Percentiles rank a stretch among this genome's conserved stretches.
phyloP scores from a whole-genome alignment of 2,797 vertebrate species.

The Garrulus glandarius region DNA sequence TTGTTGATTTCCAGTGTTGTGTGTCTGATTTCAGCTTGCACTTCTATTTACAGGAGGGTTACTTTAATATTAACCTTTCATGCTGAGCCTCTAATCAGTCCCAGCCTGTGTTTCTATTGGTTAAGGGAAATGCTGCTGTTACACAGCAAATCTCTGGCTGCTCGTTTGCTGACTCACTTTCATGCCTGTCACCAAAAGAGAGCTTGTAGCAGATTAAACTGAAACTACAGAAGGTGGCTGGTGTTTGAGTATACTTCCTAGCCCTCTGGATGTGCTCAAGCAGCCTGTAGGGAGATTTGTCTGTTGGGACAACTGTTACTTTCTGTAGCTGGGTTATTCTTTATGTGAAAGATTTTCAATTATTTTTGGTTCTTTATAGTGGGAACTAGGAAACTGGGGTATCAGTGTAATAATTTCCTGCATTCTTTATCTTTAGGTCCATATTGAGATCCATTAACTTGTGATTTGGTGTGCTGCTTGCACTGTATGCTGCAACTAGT shows the following conservation, averaged over 20 bases:
- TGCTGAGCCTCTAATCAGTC: background rate
- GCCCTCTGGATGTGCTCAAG: background rate
- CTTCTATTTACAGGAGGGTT: background rate
- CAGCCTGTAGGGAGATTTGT: background rate
- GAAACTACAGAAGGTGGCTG: background rate
- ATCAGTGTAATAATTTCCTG: background rate
- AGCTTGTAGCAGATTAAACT: background rate
- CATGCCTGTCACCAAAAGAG: background rate
- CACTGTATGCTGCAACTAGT: background rate
- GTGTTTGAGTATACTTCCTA: background rate
- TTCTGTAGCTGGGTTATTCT: background rate
- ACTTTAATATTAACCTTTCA: background rate
- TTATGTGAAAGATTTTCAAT: background rate
- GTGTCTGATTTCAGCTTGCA: background rate
- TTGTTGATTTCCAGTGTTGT: background rate
- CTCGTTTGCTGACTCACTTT: conserved; percentile 13
- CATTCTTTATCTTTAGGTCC: conserved; percentile 81
- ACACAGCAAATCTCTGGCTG: background rate
- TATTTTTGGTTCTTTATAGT: background rate
- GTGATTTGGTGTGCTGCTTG: background rate
- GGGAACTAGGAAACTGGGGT: background rate
- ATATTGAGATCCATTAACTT: conserved; percentile 95
- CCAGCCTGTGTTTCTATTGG: background rate
- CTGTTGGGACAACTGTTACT: background rate
- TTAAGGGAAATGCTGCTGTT: background rate